phyloP scores from a whole-genome alignment of 2,888 invertebrate species.

The Thymelicus lineola region DNA sequence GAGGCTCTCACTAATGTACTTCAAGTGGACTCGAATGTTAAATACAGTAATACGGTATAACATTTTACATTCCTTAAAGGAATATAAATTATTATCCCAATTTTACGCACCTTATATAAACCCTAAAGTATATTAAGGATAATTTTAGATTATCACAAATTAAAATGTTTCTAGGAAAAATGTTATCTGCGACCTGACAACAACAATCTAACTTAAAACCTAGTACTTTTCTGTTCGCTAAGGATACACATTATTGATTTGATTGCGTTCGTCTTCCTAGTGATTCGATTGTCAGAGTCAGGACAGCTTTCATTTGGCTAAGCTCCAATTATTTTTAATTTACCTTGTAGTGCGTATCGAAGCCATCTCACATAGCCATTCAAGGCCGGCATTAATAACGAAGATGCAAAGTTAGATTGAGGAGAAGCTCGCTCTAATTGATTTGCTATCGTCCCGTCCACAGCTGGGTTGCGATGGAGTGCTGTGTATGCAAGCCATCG shows the following conservation, averaged over 20 bases:
- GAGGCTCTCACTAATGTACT: too few relatives aligned
- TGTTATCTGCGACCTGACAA: constrained; percentile 9
- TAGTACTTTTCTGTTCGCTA: too few relatives aligned
- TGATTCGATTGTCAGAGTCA: too few relatives aligned
- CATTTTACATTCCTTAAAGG: too few relatives aligned
- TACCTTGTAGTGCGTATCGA: too few relatives aligned
- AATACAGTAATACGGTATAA: neutral
- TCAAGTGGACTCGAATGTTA: neutral
- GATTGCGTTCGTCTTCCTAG: too few relatives aligned
- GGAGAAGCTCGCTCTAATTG: constrained; percentile 46
- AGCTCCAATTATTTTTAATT: neutral
- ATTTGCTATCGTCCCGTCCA: constrained; percentile 50
- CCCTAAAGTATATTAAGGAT: too few relatives aligned
- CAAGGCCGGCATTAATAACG: constrained; percentile 17
- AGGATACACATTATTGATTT: too few relatives aligned
- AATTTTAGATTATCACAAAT: neutral
- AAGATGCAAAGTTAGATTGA: constrained; percentile 22
- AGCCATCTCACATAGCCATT: neutral
- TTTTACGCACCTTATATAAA: too few relatives aligned
- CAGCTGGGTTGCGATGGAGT: constrained; percentile 25
- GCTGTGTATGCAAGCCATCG: constrained; percentile 59
- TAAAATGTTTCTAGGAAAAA: neutral
- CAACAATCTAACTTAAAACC: constrained; percentile 24
- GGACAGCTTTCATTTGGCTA: neutral
- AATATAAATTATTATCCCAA: too few relatives aligned